phyloP scores from a whole-genome alignment of 53 echinoderm and acorn worm genomes.

The Stichopus horrens region DNA sequence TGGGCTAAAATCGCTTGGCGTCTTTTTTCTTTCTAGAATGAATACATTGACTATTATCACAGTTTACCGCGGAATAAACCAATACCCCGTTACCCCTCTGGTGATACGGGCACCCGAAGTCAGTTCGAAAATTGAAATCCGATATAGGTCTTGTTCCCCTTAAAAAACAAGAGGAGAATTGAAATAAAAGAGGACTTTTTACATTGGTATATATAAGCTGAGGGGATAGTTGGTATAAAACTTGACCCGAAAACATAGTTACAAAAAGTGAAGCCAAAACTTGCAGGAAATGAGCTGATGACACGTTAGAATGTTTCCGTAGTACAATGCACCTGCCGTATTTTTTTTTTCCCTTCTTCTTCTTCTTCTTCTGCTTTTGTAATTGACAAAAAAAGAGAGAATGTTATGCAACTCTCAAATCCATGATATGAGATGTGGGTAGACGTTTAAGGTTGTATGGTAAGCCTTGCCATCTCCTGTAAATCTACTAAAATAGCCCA shows the following conservation, averaged over 20 bases:
- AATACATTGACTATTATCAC: neutral
- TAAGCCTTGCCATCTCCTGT: too few species aligned
- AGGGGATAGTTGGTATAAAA: slow-evolving; percentile 14
- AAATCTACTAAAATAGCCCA: too few species aligned
- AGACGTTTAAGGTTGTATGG: too few species aligned
- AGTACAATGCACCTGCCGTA: slow-evolving; percentile 36
- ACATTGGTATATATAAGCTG: neutral
- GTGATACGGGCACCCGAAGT: slow-evolving; percentile 12
- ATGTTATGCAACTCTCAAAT: too few species aligned
- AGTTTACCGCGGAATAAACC: slow-evolving; percentile 1
- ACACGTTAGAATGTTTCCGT: slow-evolving; percentile 21
- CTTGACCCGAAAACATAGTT: slow-evolving; percentile 21
- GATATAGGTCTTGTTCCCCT: too few species aligned
- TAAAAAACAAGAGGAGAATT: slow-evolving; percentile 4
- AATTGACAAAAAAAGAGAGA: too few species aligned
- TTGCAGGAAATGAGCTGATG: slow-evolving; percentile 34
- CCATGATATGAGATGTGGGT: too few species aligned
- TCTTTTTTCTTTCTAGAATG: neutral
- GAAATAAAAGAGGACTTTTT: neutral
- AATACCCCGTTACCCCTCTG: neutral
- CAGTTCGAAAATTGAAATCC: neutral
- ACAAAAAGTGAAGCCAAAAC: neutral
- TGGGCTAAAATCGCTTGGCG: neutral
- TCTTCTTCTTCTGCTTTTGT: too few species aligned
- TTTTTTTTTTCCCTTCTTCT: neutral